Percentiles rank a stretch among this genome's conserved stretches.
These are phyloP conservation scores for Cairina moschata DNA, from an alignment of 2,113 vertebrate species.

Conservation along the genomic window DNA sequence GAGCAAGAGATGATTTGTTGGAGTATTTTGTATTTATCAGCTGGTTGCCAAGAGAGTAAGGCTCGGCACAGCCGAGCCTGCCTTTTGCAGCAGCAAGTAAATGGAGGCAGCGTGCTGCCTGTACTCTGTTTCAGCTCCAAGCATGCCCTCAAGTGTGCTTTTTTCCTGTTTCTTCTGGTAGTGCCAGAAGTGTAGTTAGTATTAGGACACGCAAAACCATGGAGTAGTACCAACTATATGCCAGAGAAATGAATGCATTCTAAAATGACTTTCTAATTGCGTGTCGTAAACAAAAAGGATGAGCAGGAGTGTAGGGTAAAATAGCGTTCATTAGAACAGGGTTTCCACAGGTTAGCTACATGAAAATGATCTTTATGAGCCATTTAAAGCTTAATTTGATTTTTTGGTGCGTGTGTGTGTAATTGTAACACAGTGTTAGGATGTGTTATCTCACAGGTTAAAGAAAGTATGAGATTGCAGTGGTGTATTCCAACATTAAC, in stretches of 20 bases:
- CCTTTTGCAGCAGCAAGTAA: neutral
- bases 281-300: neutral
- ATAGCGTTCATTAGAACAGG: neutral
- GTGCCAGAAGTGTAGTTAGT: neutral
- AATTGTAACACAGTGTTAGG: neutral
- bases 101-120: neutral
- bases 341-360: neutral
- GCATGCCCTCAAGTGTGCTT: neutral
- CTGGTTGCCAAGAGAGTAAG: neutral
- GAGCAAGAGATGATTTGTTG: neutral
- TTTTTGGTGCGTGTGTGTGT: rapidly evolving
- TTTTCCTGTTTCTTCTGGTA: neutral
- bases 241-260: neutral
- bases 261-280: neutral
- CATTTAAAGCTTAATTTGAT: neutral
- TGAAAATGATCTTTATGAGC: neutral
- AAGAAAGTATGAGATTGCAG: neutral
- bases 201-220: neutral
- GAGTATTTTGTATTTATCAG: neutral
- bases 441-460: neutral
- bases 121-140: neutral
- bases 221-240: neutral
- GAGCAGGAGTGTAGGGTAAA: neutral
- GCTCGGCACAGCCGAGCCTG: rapidly evolving
- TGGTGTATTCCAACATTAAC: rapidly evolving